These are phyloP conservation scores for Orthonyx spaldingii DNA, from an alignment of 2,113 vertebrate species.

Conservation along the genomic window DNA sequence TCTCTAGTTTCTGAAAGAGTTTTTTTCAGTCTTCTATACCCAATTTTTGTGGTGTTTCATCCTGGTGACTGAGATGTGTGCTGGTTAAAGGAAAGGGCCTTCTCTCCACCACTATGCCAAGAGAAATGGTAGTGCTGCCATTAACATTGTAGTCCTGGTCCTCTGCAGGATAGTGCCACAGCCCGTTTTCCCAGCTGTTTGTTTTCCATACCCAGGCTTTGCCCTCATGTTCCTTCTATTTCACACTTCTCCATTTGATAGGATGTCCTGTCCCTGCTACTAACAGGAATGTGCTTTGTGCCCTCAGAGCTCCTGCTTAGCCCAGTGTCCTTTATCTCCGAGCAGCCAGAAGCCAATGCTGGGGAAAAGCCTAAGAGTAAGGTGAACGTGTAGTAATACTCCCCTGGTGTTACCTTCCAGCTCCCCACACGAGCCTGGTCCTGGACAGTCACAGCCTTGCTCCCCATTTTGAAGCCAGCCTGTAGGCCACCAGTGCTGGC, in stretches of 20 bases:
- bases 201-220: background rate
- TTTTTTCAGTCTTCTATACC: background rate
- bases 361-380: background rate
- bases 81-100: background rate
- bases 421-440: accelerated
- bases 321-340: background rate
- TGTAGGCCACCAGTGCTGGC: background rate
- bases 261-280: background rate
- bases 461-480: background rate
- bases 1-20: background rate
- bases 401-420: accelerated
- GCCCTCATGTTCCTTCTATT: background rate
- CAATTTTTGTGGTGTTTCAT: background rate
- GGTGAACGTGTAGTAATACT: background rate
- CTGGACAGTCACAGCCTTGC: background rate
- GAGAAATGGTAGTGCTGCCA: background rate
- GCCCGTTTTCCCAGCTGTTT: background rate
- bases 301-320: background rate
- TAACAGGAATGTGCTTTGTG: background rate
- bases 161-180: background rate
- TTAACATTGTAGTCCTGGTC: background rate
- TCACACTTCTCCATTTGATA: background rate
- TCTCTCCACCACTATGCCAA: background rate
- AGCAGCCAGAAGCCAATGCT: background rate
- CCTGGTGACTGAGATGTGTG: background rate